Percentiles rank a stretch among this genome's conserved stretches.
Conservation (phyloP, 2,797 vertebrate species). For the Selene dorsalis region DNA sequence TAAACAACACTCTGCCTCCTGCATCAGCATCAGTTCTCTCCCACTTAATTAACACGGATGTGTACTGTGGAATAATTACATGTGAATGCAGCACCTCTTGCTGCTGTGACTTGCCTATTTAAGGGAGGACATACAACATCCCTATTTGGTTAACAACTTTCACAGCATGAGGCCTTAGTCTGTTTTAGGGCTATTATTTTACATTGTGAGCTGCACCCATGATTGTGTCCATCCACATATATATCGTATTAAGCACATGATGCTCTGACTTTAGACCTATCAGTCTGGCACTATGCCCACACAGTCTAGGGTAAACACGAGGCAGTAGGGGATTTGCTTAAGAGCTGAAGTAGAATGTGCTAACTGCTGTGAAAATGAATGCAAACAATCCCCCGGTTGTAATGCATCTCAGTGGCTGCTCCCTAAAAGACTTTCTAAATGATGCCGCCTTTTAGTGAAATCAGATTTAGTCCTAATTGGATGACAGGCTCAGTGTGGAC, state of each 20-base stretch:
- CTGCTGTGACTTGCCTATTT: neutral
- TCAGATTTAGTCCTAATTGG: constrained; percentile 80
- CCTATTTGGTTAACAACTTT: neutral
- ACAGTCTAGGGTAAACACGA: constrained; percentile 44
- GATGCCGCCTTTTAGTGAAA: constrained; percentile 80
- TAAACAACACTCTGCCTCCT: constrained; percentile 6
- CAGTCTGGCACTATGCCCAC: constrained; percentile 44
- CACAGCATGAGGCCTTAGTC: neutral
- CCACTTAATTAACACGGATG: neutral
- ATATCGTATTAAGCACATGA: constrained; percentile 25
- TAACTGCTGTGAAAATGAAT: constrained; percentile 78
- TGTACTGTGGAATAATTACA: constrained; percentile 17
- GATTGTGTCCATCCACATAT: neutral
- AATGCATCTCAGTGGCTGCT: constrained; percentile 72
- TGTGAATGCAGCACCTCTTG: neutral
- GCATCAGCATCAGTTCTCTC: neutral
- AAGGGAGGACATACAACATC: constrained; percentile 5
- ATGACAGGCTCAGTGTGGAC: constrained; percentile 66
- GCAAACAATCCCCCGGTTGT: constrained; percentile 68
- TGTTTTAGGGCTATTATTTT: neutral
- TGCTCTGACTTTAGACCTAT: constrained; percentile 45
- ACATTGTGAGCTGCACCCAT: neutral
- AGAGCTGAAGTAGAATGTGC: constrained; percentile 70
- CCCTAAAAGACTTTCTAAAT: constrained; percentile 74
- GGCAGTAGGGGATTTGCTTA: constrained; percentile 58